Evolutionary conservation across 2,888 invertebrate genomes (phyloP).

Genomic region (Xestia ashworthii): DNA sequence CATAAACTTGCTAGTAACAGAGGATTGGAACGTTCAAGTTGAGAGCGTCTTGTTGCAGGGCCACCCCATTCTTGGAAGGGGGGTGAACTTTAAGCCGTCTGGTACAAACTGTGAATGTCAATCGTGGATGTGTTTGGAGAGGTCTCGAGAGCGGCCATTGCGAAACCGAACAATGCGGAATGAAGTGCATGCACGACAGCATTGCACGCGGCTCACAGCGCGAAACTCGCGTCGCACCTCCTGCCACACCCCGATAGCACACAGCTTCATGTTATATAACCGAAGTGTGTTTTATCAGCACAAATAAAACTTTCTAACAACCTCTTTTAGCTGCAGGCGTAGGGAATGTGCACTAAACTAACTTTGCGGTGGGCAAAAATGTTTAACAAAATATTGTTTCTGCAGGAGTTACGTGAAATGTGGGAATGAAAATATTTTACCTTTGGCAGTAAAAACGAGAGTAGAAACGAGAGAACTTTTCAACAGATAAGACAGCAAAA

Average conservation of each 20-base stretch:
- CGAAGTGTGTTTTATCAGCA: conserved; percentile 43
- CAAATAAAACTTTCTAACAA: conserved; percentile 57
- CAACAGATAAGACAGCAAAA: background rate
- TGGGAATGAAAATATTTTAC: conserved; percentile 4
- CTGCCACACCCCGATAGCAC: conserved; percentile 46
- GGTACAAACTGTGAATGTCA: conserved; percentile 82
- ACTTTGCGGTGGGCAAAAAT: conserved; percentile 39
- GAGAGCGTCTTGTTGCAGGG: conserved; percentile 64
- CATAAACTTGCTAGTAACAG: conserved; percentile 34
- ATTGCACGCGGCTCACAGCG: conserved; percentile 63
- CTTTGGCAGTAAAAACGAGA: background rate
- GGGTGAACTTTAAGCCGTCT: conserved; percentile 79
- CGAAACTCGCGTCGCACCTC: conserved; percentile 48
- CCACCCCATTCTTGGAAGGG: conserved; percentile 71
- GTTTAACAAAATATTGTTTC: conserved; percentile 27
- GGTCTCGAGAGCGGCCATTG: conserved; percentile 80
- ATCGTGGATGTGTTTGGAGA: conserved; percentile 80
- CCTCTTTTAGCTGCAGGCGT: conserved; percentile 59
- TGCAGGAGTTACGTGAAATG: conserved; percentile 3
- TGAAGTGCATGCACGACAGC: conserved; percentile 80
- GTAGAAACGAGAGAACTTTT: background rate
- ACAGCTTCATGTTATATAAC: conserved; percentile 41
- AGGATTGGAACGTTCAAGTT: conserved; percentile 61
- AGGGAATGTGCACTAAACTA: conserved; percentile 46
- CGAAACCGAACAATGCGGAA: conserved; percentile 85